Percentiles rank a stretch among this genome's conserved stretches.
Conservation (phyloP, 2,113 vertebrate genomes). For the Balaeniceps rex region DNA sequence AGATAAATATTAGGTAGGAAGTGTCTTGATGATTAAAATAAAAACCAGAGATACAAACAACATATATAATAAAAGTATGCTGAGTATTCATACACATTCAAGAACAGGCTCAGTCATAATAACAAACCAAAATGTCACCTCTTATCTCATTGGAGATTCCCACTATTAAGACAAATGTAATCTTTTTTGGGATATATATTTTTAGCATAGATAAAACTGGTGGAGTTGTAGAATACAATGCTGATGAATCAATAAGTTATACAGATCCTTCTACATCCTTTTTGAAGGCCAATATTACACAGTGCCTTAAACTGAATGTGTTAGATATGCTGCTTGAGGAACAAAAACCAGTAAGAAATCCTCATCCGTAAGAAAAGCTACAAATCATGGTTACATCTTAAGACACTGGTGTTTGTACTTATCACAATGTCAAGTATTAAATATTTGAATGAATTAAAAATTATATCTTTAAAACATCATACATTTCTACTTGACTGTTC, state of each 20-base stretch:
- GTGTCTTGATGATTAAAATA: not conserved
- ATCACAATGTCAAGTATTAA: fast-evolving
- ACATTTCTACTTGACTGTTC: not conserved
- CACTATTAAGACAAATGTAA: not conserved
- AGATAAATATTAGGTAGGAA: not conserved
- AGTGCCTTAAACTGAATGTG: not conserved
- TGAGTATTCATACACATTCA: not conserved
- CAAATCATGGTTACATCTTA: not conserved
- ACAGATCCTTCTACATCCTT: not conserved
- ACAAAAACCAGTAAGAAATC: not conserved
- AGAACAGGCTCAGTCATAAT: not conserved
- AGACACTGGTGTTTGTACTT: not conserved
- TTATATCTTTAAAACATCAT: not conserved
- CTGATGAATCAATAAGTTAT: not conserved
- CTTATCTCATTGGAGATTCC: not conserved
- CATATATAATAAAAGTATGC: not conserved
- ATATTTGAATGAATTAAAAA: not conserved
- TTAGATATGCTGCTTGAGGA: not conserved
- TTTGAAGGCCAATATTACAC: not conserved
- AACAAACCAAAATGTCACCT: not conserved
- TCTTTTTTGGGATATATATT: not conserved
- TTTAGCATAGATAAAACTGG: not conserved
- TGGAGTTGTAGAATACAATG: not conserved
- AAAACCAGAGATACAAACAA: not conserved
- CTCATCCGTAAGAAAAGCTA: not conserved